These are phyloP conservation scores for Acipenser transmontanus DNA, from an alignment of 2,797 vertebrate genomes.

Conservation along the genomic window DNA sequence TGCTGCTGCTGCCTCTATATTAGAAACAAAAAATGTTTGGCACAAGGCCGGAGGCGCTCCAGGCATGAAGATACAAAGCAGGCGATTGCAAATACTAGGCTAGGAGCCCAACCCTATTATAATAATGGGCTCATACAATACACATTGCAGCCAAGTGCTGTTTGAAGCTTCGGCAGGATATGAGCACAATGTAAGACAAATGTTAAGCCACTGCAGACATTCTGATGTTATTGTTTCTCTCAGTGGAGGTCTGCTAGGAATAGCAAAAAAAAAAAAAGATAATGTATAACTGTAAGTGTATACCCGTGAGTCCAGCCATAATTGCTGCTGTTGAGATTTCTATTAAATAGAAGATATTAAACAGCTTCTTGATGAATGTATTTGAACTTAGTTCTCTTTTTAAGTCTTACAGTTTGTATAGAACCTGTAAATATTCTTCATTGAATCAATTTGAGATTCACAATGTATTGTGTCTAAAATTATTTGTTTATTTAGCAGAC, in stretches of 20 bases:
- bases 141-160: constrained; percentile 3
- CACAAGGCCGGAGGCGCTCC: background rate
- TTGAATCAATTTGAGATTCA: too few relatives aligned
- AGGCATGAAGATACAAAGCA: constrained; percentile 6
- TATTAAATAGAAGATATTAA: too few relatives aligned
- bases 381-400: too few relatives aligned
- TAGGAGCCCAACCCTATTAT: constrained; percentile 1
- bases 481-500: too few relatives aligned
- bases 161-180: background rate
- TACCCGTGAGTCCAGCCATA: too few relatives aligned
- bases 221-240: background rate
- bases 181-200: background rate
- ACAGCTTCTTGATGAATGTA: too few relatives aligned
- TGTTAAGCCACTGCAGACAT: background rate
- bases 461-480: too few relatives aligned
- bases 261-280: background rate
- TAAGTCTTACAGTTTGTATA: too few relatives aligned
- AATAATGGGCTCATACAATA: constrained; percentile 4
- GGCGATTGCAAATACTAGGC: background rate
- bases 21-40: constrained; percentile 5
- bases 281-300: background rate
- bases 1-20: background rate
- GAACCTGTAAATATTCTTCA: too few relatives aligned
- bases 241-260: background rate
- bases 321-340: too few relatives aligned